These are phyloP conservation scores for Aphidoletes aphidimyza DNA, from an alignment of 2,888 invertebrate genomes.

Conservation along the genomic window DNA sequence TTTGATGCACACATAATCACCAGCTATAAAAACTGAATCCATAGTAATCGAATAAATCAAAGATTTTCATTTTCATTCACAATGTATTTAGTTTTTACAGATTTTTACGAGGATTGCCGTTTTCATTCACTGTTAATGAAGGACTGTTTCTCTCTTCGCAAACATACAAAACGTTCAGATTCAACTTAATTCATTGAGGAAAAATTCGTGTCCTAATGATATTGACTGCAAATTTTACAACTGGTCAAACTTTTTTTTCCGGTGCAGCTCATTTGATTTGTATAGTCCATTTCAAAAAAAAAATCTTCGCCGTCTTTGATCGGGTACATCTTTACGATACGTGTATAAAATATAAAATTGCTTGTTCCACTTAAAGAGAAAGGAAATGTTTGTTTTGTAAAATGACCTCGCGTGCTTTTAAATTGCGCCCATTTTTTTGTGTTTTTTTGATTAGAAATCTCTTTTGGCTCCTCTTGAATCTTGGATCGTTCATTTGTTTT, in stretches of 20 bases:
- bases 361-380: neutral
- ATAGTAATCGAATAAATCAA: conserved; percentile 43
- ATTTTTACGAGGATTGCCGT: conserved; percentile 43
- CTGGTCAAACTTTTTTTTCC: no score
- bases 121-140: conserved; percentile 31
- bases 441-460: neutral
- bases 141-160: neutral
- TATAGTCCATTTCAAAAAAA: no score
- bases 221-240: conserved; percentile 44
- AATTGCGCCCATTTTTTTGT: neutral
- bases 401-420: conserved; percentile 37
- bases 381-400: conserved; percentile 33
- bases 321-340: no score
- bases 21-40: neutral
- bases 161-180: no score
- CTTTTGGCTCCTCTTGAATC: neutral
- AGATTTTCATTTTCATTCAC: conserved; percentile 35
- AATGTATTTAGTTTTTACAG: neutral
- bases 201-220: conserved; percentile 22
- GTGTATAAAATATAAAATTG: neutral
- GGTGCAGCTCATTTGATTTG: no score
- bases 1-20: conserved; percentile 14
- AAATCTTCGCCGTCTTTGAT: no score
- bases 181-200: no score
- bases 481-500: neutral